phyloP scores from a whole-genome alignment of 1,140 invertebrate genomes.

The Drosophila kepulauana region DNA sequence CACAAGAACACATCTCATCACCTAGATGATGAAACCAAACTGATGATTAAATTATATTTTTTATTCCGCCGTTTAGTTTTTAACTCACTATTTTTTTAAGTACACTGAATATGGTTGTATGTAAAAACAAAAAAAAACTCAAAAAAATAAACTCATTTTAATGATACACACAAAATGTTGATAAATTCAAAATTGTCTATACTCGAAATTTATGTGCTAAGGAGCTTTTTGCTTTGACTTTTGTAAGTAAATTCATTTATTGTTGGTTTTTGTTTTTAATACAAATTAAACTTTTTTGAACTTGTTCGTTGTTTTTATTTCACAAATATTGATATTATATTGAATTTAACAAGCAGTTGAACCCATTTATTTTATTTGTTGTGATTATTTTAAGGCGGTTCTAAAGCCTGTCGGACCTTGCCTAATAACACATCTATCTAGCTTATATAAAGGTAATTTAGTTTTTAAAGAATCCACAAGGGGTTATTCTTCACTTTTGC shows the following conservation, averaged over 20 bases:
- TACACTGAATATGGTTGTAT: slow-evolving; percentile 76
- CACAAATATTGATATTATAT: background rate
- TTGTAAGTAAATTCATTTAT: slow-evolving; percentile 68
- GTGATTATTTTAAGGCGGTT: background rate
- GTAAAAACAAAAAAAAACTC: slow-evolving; percentile 29
- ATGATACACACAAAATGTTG: slow-evolving; percentile 9
- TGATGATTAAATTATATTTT: slow-evolving; percentile 21
- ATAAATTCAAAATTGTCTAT: slow-evolving; percentile 34
- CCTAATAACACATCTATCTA: background rate
- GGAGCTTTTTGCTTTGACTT: slow-evolving; percentile 59
- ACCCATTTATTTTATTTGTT: too few relatives aligned
- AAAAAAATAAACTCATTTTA: slow-evolving; percentile 29
- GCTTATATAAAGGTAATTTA: background rate
- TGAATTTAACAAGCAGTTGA: background rate
- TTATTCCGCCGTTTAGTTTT: slow-evolving; percentile 66
- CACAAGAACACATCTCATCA: slow-evolving; percentile 32
- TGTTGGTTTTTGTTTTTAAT: slow-evolving; percentile 64
- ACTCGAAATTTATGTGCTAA: slow-evolving; percentile 59
- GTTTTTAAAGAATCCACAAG: background rate
- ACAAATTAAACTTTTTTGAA: slow-evolving; percentile 66
- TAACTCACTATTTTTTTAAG: slow-evolving; percentile 67
- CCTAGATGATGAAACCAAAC: slow-evolving; percentile 3
- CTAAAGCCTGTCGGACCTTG: background rate
- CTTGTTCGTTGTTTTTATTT: background rate
- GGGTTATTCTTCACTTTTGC: background rate